Evolutionary conservation across 2,113 vertebrate genomes (phyloP).

Genomic region (Seriola rivoliana): DNA sequence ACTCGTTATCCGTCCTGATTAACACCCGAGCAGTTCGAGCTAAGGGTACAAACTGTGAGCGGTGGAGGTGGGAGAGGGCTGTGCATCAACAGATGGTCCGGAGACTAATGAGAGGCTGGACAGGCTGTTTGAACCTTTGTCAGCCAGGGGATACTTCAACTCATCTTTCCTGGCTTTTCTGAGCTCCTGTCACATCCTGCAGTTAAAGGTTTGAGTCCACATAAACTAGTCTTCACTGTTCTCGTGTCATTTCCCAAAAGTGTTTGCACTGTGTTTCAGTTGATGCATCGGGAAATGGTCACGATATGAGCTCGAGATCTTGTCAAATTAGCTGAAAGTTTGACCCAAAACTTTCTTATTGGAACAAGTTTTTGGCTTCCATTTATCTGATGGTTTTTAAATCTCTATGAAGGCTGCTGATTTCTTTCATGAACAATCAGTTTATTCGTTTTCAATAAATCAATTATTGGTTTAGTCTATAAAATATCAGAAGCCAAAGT

Average conservation of each 20-base stretch:
- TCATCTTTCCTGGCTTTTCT: conserved; percentile 15
- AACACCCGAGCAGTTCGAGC: conserved; percentile 17
- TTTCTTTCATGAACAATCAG: no score
- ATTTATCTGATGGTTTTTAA: no score
- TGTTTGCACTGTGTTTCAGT: neutral
- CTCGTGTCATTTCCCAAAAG: neutral
- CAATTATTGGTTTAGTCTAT: no score
- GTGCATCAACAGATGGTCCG: conserved; percentile 51
- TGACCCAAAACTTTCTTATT: neutral
- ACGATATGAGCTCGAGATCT: neutral
- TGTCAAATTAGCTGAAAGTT: neutral
- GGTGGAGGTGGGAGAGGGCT: conserved; percentile 25
- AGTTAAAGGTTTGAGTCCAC: neutral
- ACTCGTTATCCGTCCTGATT: conserved; percentile 58
- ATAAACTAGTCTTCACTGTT: neutral
- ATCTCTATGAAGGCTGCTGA: no score
- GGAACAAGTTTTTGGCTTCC: no score
- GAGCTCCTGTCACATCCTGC: neutral
- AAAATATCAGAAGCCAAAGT: no score
- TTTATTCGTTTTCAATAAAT: no score
- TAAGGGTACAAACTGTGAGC: conserved; percentile 24
- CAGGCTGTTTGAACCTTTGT: neutral
- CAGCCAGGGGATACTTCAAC: conserved; percentile 1
- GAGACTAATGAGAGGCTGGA: conserved; percentile 39
- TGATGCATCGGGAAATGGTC: neutral